Evolutionary conservation across 2,888 invertebrate species (phyloP), one percentile per base, ranked within the genome.

Genomic region (Lasioglossum lativentre): DNA sequence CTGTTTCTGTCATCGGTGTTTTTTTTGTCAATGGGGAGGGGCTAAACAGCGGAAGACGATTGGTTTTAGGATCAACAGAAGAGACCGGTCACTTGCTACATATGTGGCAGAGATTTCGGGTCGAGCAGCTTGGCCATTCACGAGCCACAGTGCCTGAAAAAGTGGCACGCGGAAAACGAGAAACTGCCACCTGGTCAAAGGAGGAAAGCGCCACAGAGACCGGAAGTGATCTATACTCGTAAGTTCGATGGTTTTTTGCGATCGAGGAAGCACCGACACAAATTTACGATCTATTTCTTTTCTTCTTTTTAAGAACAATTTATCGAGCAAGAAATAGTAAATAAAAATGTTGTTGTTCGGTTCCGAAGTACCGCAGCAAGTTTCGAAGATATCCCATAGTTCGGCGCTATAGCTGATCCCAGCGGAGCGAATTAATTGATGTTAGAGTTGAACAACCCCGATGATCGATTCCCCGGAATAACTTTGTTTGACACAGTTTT

Each of bases 101-200:
- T 97, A 89, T 97, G 97, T 92, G 96, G 97, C 10, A 95, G 96
- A 80, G 96, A 96, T 92, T 97, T 97, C 92, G 97, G 97, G 40
- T 95, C 96, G 2, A 96, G 96, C 88, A 97, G 97, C 72, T 96
- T 97, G 71, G 95, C 95, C 59, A 96, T 97, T 88, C 97, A 97
- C 93, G 97, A 97, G 92, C 97, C 97, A 0, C 96, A 97, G 92
- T 97, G 97, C 92, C 92, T 97, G 85, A 96, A 96, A 92, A 97
- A 97, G 91, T 97, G 97, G 97, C 96, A 96, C 56, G 93, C 95
- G 19, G 96, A 96, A 91, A 97, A 97, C 92, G 95, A 96, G 66
- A 95, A 96, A 86, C 93, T 97, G 76, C 96, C 97, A 0, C 93
- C 95, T 12, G 93, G 94, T 80, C 95, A 96, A 89, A 94, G 96